Evolutionary conservation across 2,797 vertebrate species (phyloP), one percentile per base, ranked within the genome.

Genomic region (Syngnathus rostellatus): DNA sequence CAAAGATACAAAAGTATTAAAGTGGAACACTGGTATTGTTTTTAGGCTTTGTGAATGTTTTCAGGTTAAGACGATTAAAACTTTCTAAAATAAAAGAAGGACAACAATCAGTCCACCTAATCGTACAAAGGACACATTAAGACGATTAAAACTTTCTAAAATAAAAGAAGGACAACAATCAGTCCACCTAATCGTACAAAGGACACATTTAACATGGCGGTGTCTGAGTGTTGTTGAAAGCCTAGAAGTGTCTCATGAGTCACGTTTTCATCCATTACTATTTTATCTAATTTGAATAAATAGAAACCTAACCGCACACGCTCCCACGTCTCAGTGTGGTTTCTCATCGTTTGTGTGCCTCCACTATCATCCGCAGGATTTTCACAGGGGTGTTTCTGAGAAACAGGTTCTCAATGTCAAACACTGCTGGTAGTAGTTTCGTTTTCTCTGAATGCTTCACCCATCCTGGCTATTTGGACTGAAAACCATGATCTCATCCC

Each of bases 261-360:
- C 46, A 48, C 1, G 1, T 19, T 48, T 48, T 17, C 46, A 48
- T 48, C 1, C 41, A 77, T 38, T 67, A 67, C 48, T 83, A 74
- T 68, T 68, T 63, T 70, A 68, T 69, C 63, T 63, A 71, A 68
- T 77, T 64, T 74, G 69, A 78, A 69, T 59, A 57, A 71, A 74
- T 60, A 8, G 74, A 84, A 82, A 78, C 62, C 17, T 67, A 68
- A 82, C 72, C 64, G 40, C 58, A 57, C 3, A 62, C 50, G 75
- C 74, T 65, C 62, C 31, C 65, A 38, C 48, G 2, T 45, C 51
- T 39, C 14, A 16, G 48, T 40, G 48, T 40, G 65, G 46, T 85
- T 58, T 68, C 19, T 70, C 61, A 38, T 48, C 39, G 23, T 66
- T 66, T 45, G 48, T 68, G 54, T 68, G 55, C 37, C 62, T 57